These are phyloP conservation scores for Pammene fasciana DNA, from an alignment of 2,888 invertebrate species.

Conservation along the genomic window DNA sequence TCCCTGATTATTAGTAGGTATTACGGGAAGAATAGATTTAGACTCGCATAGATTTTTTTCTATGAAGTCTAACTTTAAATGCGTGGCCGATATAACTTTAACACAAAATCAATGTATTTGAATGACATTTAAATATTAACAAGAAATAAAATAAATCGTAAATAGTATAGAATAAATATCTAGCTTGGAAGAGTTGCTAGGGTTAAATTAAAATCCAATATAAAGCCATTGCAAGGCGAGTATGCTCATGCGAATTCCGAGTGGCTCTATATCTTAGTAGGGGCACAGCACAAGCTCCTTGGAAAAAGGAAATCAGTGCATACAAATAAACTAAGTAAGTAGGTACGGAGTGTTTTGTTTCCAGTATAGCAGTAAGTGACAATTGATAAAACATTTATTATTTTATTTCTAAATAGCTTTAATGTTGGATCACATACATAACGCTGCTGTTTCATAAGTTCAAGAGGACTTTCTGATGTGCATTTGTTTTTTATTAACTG, in stretches of 20 bases:
- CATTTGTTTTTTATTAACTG: not conserved
- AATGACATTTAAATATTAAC: constrained; percentile 12
- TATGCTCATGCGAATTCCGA: constrained; percentile 29
- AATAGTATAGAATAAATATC: constrained; percentile 13
- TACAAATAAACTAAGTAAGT: not conserved
- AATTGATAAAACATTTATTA: too few relatives aligned
- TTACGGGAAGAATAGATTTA: too few relatives aligned
- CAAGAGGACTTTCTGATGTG: not conserved
- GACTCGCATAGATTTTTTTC: too few relatives aligned
- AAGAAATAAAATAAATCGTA: constrained; percentile 29
- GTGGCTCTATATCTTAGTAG: not conserved
- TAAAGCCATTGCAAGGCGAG: constrained; percentile 34
- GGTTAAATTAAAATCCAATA: constrained; percentile 19
- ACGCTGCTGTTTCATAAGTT: not conserved
- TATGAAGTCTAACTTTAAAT: not conserved
- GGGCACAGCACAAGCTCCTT: constrained; percentile 16
- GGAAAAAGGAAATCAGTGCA: not conserved
- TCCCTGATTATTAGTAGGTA: too few relatives aligned
- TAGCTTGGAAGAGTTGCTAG: constrained; percentile 13
- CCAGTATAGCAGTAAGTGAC: too few relatives aligned
- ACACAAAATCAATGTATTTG: constrained; percentile 38
- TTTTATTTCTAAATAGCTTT: too few relatives aligned
- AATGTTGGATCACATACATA: too few relatives aligned
- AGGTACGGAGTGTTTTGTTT: too few relatives aligned
- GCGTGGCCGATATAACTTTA: constrained; percentile 28